Conservation (phyloP, 1,140 invertebrate genomes). For the Solenopsis fugax region DNA sequence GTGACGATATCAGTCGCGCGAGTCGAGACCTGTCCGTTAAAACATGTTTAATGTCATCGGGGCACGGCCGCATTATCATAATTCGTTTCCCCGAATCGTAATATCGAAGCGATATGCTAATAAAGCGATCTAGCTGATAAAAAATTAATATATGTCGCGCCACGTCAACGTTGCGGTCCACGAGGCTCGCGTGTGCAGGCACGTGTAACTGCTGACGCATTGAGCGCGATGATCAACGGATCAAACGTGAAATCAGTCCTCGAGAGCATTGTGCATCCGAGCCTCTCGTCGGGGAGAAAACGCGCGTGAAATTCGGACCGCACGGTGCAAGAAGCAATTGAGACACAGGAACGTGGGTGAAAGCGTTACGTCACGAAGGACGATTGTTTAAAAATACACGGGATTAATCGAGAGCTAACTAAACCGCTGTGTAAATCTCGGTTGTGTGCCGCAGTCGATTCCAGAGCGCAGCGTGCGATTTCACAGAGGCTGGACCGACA, state of each 20-base stretch:
- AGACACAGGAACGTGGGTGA: slow-evolving; percentile 31
- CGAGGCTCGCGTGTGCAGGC: neutral
- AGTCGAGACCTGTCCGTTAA: slow-evolving; percentile 7
- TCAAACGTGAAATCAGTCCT: slow-evolving; percentile 71
- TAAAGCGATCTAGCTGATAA: slow-evolving; percentile 40
- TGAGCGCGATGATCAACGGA: slow-evolving; percentile 38
- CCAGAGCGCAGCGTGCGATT: neutral
- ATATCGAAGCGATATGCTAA: slow-evolving; percentile 42
- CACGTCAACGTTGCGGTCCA: slow-evolving; percentile 40
- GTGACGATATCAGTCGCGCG: slow-evolving; percentile 20
- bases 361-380: slow-evolving; percentile 61
- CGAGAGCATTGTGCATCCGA: slow-evolving; percentile 2
- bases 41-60: slow-evolving; percentile 32
- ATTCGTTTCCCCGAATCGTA: slow-evolving; percentile 44
- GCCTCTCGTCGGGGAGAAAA: slow-evolving; percentile 59
- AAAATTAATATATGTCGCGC: slow-evolving; percentile 4
- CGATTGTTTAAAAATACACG: slow-evolving; percentile 63
- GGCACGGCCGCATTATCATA: slow-evolving; percentile 39
- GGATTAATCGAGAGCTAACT: slow-evolving; percentile 49
- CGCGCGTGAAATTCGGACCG: slow-evolving; percentile 63
- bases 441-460: neutral
- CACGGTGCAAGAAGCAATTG: slow-evolving; percentile 43
- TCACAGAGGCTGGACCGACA: slow-evolving; percentile 40
- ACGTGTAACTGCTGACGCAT: slow-evolving; percentile 11
- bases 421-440: neutral